Conservation (phyloP, 2,797 vertebrate species). For the Amazona ochrocephala region DNA sequence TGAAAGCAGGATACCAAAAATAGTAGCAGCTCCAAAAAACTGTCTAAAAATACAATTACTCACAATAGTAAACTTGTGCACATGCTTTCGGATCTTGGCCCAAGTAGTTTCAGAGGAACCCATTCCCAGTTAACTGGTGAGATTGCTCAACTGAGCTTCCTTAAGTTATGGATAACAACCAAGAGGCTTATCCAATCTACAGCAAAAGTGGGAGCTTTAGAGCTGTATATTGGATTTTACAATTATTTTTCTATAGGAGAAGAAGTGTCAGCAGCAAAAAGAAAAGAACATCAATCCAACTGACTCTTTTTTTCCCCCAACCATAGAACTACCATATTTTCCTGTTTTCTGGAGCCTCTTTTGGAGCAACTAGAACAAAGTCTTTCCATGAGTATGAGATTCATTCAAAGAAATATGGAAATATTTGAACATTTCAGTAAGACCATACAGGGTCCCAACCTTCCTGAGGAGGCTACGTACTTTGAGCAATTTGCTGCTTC, state of each 20-base stretch:
- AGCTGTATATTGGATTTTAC: neutral
- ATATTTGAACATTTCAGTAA: neutral
- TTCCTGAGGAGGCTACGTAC: neutral
- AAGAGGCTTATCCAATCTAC: neutral
- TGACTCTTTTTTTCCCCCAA: neutral
- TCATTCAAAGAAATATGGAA: neutral
- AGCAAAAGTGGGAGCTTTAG: neutral
- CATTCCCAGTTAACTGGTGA: neutral
- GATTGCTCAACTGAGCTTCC: neutral
- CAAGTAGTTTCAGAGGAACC: neutral
- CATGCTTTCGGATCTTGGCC: neutral
- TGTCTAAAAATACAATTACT: slow-evolving; percentile 39
- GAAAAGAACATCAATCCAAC: neutral
- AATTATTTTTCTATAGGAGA: neutral
- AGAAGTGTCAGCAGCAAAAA: neutral
- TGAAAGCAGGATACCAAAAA: slow-evolving; percentile 1
- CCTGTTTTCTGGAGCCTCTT: neutral
- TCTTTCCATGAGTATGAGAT: neutral
- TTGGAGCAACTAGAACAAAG: neutral
- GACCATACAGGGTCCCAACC: neutral
- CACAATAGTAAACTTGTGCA: neutral
- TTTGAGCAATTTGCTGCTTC: neutral
- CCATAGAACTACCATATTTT: neutral
- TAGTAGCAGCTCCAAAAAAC: neutral
- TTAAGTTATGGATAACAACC: neutral